Percentiles rank a stretch among this genome's conserved stretches.
Evolutionary conservation across 30 jellyfish, hydroid and myxozoan genomes (phyloP).

Genomic region (Sanderia malayensis): DNA sequence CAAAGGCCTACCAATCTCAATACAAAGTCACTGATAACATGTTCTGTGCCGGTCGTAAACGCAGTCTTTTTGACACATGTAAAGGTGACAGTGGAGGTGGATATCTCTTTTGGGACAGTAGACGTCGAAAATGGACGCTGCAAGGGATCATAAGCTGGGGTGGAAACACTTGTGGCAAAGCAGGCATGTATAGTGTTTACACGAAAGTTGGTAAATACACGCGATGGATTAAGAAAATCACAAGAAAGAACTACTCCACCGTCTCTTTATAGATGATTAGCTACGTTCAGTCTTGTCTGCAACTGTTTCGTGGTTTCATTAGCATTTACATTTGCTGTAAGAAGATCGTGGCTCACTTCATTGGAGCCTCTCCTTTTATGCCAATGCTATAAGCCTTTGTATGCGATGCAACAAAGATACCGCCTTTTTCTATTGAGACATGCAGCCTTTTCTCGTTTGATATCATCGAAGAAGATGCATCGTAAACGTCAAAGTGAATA

Average conservation of each 20-base stretch:
- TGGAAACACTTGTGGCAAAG: constrained; percentile 78
- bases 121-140: constrained; percentile 78
- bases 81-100: constrained; percentile 99
- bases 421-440: too few species aligned
- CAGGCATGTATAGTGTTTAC: constrained; percentile 94
- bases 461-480: too few species aligned
- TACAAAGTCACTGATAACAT: constrained; percentile 78
- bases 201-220: constrained; percentile 77
- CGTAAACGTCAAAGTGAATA: too few species aligned
- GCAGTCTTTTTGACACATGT: constrained; percentile 81
- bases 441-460: too few species aligned
- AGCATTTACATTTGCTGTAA: too few species aligned
- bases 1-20: constrained; percentile 55
- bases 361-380: too few species aligned
- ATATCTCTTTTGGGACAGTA: constrained; percentile 67
- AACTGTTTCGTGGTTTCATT: too few species aligned
- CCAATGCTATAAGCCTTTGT: too few species aligned
- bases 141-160: constrained; percentile 99
- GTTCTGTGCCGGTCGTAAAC: constrained; percentile 93
- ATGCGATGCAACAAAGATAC: too few species aligned
- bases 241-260: constrained; percentile 26
- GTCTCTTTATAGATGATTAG: background rate
- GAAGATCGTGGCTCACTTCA: too few species aligned
- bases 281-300: too few species aligned
- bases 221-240: constrained; percentile 70